Evolutionary conservation across 2,113 vertebrate species (phyloP).

Genomic region (Hylia prasina): DNA sequence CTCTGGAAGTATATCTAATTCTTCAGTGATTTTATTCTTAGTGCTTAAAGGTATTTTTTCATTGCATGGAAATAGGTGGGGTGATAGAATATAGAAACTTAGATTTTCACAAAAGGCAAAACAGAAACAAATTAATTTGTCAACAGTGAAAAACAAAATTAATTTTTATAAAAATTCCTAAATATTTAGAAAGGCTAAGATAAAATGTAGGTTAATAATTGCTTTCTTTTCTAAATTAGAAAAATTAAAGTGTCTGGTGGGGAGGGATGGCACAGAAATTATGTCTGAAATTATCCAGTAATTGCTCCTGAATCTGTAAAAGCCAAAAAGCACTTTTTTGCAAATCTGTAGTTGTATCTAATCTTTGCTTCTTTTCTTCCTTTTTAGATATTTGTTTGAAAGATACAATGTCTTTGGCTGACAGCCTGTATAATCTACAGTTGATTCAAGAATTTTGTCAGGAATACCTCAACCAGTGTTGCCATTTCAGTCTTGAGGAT

Average conservation of each 20-base stretch:
- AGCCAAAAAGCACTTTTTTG: neutral
- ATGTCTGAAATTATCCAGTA: neutral
- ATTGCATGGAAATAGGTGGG: neutral
- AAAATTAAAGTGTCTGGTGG: neutral
- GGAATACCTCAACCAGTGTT: conserved; percentile 90
- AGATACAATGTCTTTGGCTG: conserved; percentile 91
- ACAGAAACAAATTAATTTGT: neutral
- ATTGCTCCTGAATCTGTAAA: neutral
- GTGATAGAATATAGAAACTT: neutral
- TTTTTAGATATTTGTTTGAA: conserved; percentile 93
- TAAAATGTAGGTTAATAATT: neutral
- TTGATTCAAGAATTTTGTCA: conserved; percentile 94
- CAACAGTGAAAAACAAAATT: neutral
- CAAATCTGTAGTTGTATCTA: neutral
- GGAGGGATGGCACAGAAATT: fast-evolving
- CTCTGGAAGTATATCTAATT: neutral
- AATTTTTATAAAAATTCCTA: neutral
- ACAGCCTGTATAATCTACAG: conserved; percentile 93
- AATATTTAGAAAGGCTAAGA: neutral
- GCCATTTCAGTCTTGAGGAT: conserved; percentile 94
- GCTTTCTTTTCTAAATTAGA: neutral
- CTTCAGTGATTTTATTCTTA: neutral
- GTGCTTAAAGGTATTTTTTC: neutral
- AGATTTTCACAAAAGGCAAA: neutral
- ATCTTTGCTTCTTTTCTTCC: neutral